Conservation (phyloP, 2,113 vertebrate species). For the Notechis scutatus region DNA sequence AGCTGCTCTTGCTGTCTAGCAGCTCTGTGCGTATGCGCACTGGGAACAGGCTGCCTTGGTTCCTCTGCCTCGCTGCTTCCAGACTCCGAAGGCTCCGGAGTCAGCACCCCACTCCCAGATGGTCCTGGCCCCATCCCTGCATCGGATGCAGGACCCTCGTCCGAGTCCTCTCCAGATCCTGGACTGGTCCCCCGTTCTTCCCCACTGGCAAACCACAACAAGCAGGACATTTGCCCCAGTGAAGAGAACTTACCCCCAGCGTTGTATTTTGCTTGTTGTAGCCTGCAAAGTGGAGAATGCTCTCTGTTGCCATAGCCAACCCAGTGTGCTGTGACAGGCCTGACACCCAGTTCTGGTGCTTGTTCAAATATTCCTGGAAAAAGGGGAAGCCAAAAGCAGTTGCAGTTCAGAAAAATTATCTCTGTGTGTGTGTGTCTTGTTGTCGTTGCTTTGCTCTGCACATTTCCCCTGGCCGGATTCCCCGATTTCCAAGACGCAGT, state of each 20-base stretch:
- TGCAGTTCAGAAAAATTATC: too few relatives aligned
- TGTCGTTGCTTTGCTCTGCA: background rate
- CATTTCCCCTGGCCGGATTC: background rate
- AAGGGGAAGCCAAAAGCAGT: background rate
- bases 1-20: too few relatives aligned
- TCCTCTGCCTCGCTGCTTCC: too few relatives aligned
- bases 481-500: background rate
- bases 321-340: slow-evolving; percentile 95
- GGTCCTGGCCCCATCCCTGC: too few relatives aligned
- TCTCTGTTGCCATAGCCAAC: slow-evolving; percentile 95
- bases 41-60: too few relatives aligned
- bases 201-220: too few relatives aligned
- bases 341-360: slow-evolving; percentile 94
- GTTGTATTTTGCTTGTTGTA: slow-evolving; percentile 94
- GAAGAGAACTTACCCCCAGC: slow-evolving; percentile 78
- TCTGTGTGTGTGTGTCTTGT: background rate
- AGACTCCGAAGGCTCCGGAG: too few relatives aligned
- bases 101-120: too few relatives aligned
- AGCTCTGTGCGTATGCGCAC: too few relatives aligned
- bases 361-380: slow-evolving; percentile 90
- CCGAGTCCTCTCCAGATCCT: too few relatives aligned
- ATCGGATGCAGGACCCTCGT: too few relatives aligned
- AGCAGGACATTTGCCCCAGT: background rate
- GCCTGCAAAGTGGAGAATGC: slow-evolving; percentile 90
- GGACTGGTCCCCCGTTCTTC: too few relatives aligned